A percentile compares a stretch with the other conserved stretches of the same genome.
Evolutionary conservation across 2,888 invertebrate species (phyloP).

Genomic region (Cataglyphis cursor): DNA sequence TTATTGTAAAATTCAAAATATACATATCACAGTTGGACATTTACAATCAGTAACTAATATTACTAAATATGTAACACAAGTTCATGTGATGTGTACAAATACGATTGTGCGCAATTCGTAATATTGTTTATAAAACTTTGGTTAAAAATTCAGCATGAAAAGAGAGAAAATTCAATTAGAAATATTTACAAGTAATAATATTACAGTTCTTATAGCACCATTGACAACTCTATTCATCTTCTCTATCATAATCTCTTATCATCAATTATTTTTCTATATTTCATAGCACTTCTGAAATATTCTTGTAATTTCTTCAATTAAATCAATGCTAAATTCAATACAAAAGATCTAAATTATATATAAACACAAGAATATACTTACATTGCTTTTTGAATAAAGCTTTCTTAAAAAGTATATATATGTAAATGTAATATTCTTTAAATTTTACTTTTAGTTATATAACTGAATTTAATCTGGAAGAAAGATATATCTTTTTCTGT

Average conservation of each 20-base stretch:
- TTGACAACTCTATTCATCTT: slow-evolving; percentile 25
- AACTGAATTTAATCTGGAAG: not conserved
- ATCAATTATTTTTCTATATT: not conserved
- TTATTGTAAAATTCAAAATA: slow-evolving; percentile 66
- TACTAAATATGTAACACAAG: not conserved
- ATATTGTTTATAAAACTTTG: not conserved
- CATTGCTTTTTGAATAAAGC: not conserved
- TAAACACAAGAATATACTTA: not conserved
- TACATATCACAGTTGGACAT: slow-evolving; percentile 73
- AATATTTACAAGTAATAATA: slow-evolving; percentile 37
- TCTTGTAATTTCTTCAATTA: not conserved
- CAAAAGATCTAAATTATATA: not conserved
- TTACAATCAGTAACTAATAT: slow-evolving; percentile 7
- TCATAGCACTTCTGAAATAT: not conserved
- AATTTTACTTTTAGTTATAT: slow-evolving; percentile 4
- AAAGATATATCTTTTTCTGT: not conserved
- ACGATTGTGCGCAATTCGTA: not conserved
- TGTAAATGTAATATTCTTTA: not conserved
- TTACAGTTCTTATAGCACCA: slow-evolving; percentile 56
- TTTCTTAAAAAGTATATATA: not conserved
- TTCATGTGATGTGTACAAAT: not conserved
- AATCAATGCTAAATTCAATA: not conserved
- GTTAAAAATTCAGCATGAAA: not conserved
- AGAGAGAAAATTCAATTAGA: not conserved
- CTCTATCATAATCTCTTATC: not conserved